A percentile compares a stretch with the other conserved stretches of the same genome.
Evolutionary conservation across 2,797 vertebrate species (phyloP).

Genomic region (Coregonus suidteri): DNA sequence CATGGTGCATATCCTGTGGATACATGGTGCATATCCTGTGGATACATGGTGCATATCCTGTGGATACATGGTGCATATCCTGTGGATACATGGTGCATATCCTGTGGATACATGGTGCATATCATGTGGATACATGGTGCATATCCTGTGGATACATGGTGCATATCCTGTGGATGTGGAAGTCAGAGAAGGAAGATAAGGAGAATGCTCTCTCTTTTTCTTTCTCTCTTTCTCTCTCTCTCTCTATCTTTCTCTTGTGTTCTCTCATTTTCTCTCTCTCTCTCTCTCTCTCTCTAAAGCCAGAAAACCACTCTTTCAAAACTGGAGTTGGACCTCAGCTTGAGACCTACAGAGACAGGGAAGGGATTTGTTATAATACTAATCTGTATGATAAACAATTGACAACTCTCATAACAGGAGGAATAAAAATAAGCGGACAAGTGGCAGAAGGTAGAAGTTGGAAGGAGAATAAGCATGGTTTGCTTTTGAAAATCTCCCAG

Average conservation of each 20-base stretch:
- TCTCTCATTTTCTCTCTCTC: neutral
- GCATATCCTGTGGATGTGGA: conserved; percentile 57
- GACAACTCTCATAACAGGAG: conserved; percentile 22
- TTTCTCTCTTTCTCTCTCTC: too few relatives aligned
- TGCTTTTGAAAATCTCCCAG: neutral
- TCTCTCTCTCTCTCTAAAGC: conserved; percentile 30
- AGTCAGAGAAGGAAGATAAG: conserved; percentile 19
- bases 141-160: conserved; percentile 48
- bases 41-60: conserved; percentile 45
- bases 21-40: conserved; percentile 39
- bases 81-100: conserved; percentile 48
- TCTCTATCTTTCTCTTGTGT: too few relatives aligned
- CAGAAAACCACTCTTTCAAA: conserved; percentile 41
- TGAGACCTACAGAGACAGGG: neutral
- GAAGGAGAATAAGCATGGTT: neutral
- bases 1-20: conserved; percentile 44
- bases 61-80: conserved; percentile 41
- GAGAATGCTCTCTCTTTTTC: conserved; percentile 21
- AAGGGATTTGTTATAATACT: conserved; percentile 31
- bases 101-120: conserved; percentile 40
- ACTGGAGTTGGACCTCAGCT: conserved; percentile 14
- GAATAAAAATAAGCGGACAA: conserved; percentile 11
- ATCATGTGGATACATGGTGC: conserved; percentile 47
- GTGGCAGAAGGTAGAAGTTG: neutral
- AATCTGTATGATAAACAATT: conserved; percentile 25